These are phyloP conservation scores for Acromyrmex charruanus DNA, from an alignment of 1,140 invertebrate species.

Conservation along the genomic window DNA sequence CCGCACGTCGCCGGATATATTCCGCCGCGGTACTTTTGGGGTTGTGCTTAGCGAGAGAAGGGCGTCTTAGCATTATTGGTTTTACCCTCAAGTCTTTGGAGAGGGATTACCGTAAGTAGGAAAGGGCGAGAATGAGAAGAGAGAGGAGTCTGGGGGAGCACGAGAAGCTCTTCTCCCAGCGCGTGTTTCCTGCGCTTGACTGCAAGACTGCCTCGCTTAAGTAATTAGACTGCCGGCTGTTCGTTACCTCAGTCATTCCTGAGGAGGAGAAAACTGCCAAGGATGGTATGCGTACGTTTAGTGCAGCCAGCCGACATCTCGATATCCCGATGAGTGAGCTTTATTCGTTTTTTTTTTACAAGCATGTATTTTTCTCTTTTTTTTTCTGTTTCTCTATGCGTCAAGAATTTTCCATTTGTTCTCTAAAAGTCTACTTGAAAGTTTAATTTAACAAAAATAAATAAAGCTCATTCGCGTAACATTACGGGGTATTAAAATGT, in stretches of 20 bases:
- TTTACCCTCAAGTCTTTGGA: constrained; percentile 78
- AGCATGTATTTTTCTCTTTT: background rate
- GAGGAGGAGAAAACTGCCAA: constrained; percentile 76
- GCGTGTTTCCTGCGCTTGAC: constrained; percentile 71
- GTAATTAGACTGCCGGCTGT: constrained; percentile 85
- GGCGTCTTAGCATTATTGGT: constrained; percentile 85
- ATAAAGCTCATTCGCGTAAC: no score
- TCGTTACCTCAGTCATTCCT: constrained; percentile 83
- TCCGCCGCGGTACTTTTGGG: constrained; percentile 76
- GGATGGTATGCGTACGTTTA: constrained; percentile 21
- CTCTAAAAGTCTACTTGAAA: background rate
- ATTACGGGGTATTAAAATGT: no score
- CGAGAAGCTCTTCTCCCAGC: constrained; percentile 63
- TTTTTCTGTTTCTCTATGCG: background rate
- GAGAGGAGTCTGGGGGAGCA: constrained; percentile 16
- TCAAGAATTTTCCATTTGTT: background rate
- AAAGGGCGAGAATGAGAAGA: constrained; percentile 54
- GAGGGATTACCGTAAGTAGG: constrained; percentile 66
- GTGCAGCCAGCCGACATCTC: constrained; percentile 1
- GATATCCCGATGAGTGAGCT: background rate
- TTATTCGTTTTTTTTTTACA: background rate
- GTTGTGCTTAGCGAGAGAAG: constrained; percentile 65
- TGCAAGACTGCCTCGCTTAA: constrained; percentile 82
- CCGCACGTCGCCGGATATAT: constrained; percentile 80
- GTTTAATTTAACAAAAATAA: no score